Conservation (phyloP, 2,888 invertebrate species). For the Apodemia mormo region DNA sequence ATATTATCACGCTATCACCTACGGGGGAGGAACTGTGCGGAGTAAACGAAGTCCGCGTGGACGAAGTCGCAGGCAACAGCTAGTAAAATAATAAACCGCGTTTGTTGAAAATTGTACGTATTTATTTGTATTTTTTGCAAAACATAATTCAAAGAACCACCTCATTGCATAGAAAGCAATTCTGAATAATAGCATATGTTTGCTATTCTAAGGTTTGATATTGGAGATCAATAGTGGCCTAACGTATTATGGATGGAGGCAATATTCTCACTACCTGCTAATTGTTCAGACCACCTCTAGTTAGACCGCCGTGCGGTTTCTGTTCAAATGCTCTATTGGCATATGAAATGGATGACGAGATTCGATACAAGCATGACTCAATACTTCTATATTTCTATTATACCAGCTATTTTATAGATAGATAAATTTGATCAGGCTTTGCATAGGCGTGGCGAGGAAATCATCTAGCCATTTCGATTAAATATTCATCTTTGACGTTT, state of each 20-base stretch:
- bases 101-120: too few species aligned
- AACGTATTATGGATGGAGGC: conserved; percentile 24
- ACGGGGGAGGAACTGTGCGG: too few species aligned
- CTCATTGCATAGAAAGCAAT: not conserved
- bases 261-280: conserved; percentile 57
- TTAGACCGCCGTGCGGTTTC: conserved; percentile 59
- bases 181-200: conserved; percentile 2
- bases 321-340: conserved; percentile 39
- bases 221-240: not conserved
- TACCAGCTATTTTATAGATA: not conserved
- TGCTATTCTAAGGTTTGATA: conserved; percentile 8
- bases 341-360: conserved; percentile 30
- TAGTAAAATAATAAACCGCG: too few species aligned
- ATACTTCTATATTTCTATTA: not conserved
- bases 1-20: too few species aligned
- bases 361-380: conserved; percentile 35
- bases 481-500: too few species aligned
- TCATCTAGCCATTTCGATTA: too few species aligned
- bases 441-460: too few species aligned
- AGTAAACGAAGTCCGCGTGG: too few species aligned
- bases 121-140: too few species aligned
- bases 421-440: too few species aligned
- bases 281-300: conserved; percentile 66
- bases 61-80: too few species aligned
- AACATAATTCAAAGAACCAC: too few species aligned